Evolutionary conservation across 2,888 invertebrate species (phyloP), one percentile per base, ranked within the genome.

Genomic region (Dromius quadrimaculatus): DNA sequence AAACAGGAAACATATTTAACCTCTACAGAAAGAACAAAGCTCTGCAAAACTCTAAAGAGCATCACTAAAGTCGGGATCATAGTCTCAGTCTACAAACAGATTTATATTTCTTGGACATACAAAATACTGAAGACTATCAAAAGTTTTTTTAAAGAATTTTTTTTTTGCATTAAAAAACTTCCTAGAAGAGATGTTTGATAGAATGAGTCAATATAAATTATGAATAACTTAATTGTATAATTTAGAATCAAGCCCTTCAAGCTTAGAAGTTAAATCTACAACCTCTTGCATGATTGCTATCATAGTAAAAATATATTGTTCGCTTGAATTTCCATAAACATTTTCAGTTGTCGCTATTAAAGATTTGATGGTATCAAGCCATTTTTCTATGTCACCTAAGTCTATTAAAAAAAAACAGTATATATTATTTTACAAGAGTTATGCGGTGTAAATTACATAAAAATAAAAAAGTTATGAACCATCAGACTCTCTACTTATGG

Each of bases 311-410:
- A 22, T 1, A 20, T 47, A 47, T 11, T 47, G 47, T 23, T 22
- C 23, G 47, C 47, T 47, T 9, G 47, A 11, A 22, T 47, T 22
- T 22, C 47, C 47, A 47, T 20, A 47, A 47, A 47, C 13, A 47
- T 23, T 47, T 22, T 4, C 47, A 9, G 47, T n/a, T 22, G 22
- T 22, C 1, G 20, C 22, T 22, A 22, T 13, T n/a, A 22, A n/a
- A 3, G 20, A 22, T 22, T 47, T 47, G 3, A 47, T 9, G 4
- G n/a, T 6, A 20, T 47, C 47, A 20, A 47, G 11, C 2, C 22
- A 47, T 47, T 47, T 47, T 20, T 20, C 9, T 11, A 22, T n/a
- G n/a, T 47, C 47, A 11, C 22, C 47, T 47, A 47, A 22, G 23
- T 22, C 4, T 5, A 5, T 5, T 5, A 28, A 28, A 3, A 28